Conservation (phyloP, 2,888 invertebrate genomes). For the Perizoma affinitatum region DNA sequence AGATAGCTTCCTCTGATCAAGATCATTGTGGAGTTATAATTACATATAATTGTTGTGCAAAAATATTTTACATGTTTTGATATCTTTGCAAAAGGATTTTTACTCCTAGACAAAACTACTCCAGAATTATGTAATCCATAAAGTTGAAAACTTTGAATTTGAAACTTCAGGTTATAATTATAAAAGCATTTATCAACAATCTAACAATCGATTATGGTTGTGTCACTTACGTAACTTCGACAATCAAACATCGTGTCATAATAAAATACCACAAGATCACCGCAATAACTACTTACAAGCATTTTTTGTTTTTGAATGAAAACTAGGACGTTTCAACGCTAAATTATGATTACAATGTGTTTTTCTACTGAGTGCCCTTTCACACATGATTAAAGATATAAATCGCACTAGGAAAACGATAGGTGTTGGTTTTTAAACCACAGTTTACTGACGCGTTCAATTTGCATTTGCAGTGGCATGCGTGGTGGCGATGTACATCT, state of each 20-base stretch:
- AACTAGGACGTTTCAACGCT: slow-evolving; percentile 27
- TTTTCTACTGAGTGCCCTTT: slow-evolving; percentile 14
- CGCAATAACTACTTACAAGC: slow-evolving; percentile 7
- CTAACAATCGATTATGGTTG: slow-evolving; percentile 13
- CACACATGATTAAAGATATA: slow-evolving; percentile 36
- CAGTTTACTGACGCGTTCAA: neutral
- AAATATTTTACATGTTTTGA: no score
- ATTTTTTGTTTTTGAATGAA: slow-evolving; percentile 22
- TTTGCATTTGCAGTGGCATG: no score
- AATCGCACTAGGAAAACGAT: slow-evolving; percentile 5
- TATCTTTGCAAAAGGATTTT: no score
- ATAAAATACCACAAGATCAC: slow-evolving; percentile 7
- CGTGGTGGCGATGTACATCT: no score
- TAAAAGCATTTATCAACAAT: slow-evolving; percentile 12
- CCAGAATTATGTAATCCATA: no score
- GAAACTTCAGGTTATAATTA: neutral
- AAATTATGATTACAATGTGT: slow-evolving; percentile 17
- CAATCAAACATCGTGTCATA: slow-evolving; percentile 19
- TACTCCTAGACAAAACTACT: no score
- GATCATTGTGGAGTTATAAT: no score
- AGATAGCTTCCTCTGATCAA: no score
- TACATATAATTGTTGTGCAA: no score
- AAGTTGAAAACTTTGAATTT: no score
- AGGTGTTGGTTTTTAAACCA: no score
- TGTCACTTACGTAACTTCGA: slow-evolving; percentile 21